These are phyloP conservation scores for Eristalinus sepulchralis DNA, from an alignment of 2,888 invertebrate species.

Conservation along the genomic window DNA sequence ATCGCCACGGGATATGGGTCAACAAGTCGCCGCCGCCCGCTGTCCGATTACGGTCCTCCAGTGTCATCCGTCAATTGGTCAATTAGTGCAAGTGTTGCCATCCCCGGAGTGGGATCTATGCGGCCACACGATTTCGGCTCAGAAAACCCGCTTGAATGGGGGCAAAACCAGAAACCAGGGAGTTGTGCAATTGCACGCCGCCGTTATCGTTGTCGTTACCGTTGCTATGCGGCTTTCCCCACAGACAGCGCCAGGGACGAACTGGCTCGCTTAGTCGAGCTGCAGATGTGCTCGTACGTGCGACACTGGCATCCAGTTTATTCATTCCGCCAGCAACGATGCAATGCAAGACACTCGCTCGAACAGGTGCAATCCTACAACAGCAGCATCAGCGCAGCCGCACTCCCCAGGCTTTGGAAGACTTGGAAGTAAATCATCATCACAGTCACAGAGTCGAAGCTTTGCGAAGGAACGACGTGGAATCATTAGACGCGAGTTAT, in stretches of 20 bases:
- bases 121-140: neutral
- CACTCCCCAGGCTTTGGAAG: constrained; percentile 29
- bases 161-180: neutral
- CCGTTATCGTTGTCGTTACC: neutral
- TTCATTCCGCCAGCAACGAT: constrained; percentile 1
- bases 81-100: neutral
- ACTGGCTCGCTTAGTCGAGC: constrained; percentile 34
- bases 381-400: neutral
- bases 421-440: constrained; percentile 54
- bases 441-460: constrained; percentile 5
- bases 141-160: constrained; percentile 17
- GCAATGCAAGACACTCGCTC: constrained; percentile 34
- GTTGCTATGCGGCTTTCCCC: neutral
- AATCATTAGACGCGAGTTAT: constrained; percentile 37
- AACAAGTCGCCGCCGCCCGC: constrained; percentile 25
- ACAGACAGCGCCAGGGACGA: constrained; percentile 39
- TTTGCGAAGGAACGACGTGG: constrained; percentile 23
- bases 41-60: constrained; percentile 13
- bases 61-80: constrained; percentile 38
- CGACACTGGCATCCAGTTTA: constrained; percentile 13
- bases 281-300: constrained; percentile 25
- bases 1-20: constrained; percentile 43
- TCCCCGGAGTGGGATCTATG: neutral
- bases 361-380: constrained; percentile 24
- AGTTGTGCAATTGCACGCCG: constrained; percentile 55